Base-by-base conservation (phyloP, 2,797 vertebrate genomes). In the Sebastes itinus region DNA sequence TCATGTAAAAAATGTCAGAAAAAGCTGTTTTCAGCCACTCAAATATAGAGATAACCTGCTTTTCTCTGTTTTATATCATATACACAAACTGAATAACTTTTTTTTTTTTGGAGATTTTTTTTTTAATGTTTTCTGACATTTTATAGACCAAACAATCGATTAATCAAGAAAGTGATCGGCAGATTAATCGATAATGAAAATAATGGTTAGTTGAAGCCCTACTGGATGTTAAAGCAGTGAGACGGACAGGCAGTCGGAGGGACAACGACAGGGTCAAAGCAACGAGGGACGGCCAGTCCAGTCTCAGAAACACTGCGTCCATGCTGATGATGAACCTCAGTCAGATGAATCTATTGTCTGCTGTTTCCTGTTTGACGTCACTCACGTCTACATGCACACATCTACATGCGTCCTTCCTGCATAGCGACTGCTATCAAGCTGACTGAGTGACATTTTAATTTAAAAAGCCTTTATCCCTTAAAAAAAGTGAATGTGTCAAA, bases 301-400 rank as follows among this genome's bases (percentile, higher is more conserved):
- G 55, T 16, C 62, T 70, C 63, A 71, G 54, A 42, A 52, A 63
- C 20, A 14, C 42, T 20, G 55, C 11, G 9, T 74, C 52, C 35
- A 49, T 14, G 27, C 72, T 23, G 74, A 80, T 23, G 74, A 80
- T 87, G 84, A 86, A 92, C 64, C 25, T 71, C 56, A 52, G 56
- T 6, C 88, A 80, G 90, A 86, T 56, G 4, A 87, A 49, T 74
- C 73, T n/a, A 81, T 83, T 89, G 84, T 93, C 78, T 83, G 20
- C 80, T 82, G 18, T 38, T 90, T 92, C 85, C 87, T 75, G 73
- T 81, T 95, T 94, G 46, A 76, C 67, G 22, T 54, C 65, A 18
- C 71, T 59, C 75, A 67, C 35, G 69, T n/a, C 72, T 2, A 8
- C 27, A 14, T 2, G 5, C 59, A 55, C 54, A 62, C 38, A 58